These are phyloP conservation scores for Alcis repandata DNA, from an alignment of 2,888 invertebrate species.

Conservation along the genomic window DNA sequence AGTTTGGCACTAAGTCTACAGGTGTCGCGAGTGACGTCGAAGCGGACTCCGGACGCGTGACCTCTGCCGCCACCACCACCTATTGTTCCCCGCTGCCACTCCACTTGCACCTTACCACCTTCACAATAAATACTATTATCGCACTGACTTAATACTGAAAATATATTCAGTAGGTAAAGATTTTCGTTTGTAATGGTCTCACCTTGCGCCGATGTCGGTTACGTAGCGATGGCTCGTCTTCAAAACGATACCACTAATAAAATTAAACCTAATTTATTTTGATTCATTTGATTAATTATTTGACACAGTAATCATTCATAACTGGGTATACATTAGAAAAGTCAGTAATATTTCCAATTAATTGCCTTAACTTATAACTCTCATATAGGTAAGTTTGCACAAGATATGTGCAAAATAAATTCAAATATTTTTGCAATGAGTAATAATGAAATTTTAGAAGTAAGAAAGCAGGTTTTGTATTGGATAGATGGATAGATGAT, in stretches of 20 bases:
- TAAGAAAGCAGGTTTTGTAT: no score
- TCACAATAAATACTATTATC: constrained; percentile 24
- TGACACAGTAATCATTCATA: no score
- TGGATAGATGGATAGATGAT: no score
- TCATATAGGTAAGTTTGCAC: no score
- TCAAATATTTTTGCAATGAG: no score
- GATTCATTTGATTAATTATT: no score
- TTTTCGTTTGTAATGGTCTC: constrained; percentile 34
- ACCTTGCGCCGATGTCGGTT: constrained; percentile 28
- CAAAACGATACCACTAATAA: neutral
- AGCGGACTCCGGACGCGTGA: constrained; percentile 40
- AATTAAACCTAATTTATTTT: neutral
- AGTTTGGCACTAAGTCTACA: neutral
- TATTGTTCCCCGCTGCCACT: constrained; percentile 42
- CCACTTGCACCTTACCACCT: constrained; percentile 28
- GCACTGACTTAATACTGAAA: constrained; percentile 21
- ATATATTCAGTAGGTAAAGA: constrained; percentile 38
- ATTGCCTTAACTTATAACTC: no score
- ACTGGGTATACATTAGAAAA: no score
- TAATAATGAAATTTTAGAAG: no score
- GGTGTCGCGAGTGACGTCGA: constrained; percentile 31
- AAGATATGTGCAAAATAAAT: no score
- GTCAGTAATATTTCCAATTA: no score
- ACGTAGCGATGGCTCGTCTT: neutral
- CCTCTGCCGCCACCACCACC: constrained; percentile 51